These are phyloP conservation scores for Burhinus oedicnemus DNA, from an alignment of 2,113 vertebrate species.

Conservation along the genomic window DNA sequence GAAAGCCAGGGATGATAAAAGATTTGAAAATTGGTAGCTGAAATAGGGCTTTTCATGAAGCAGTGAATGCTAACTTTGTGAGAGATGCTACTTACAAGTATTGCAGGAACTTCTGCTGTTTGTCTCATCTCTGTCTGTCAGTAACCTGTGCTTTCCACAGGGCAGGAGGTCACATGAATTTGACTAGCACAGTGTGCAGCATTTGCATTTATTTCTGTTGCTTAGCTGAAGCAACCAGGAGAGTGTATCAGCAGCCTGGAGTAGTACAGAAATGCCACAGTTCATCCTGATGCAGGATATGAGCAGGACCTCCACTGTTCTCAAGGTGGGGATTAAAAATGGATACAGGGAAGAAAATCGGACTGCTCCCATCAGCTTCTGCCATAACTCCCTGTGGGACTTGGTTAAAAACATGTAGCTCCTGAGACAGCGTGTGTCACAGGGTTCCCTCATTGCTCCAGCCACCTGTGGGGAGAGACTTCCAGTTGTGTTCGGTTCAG, in stretches of 20 bases:
- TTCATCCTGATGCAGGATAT: background rate
- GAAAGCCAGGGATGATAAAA: background rate
- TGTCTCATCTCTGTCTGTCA: background rate
- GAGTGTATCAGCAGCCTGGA: background rate
- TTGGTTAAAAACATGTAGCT: background rate
- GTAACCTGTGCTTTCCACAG: background rate
- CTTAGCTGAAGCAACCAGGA: background rate
- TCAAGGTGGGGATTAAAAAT: background rate
- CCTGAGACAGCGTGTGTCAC: background rate
- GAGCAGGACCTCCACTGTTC: background rate
- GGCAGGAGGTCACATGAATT: background rate
- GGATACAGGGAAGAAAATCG: fast-evolving
- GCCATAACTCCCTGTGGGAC: background rate
- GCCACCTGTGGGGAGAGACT: background rate
- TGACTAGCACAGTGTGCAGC: background rate
- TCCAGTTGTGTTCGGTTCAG: background rate
- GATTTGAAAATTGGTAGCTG: background rate
- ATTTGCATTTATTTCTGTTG: background rate
- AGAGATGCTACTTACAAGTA: background rate
- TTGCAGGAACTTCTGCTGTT: background rate
- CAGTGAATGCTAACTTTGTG: background rate
- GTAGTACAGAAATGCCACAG: background rate
- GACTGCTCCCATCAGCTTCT: background rate
- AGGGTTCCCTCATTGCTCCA: background rate
- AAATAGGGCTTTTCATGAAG: background rate